These are phyloP conservation scores for Aporrectodea caliginosa DNA, from an alignment of 1,140 invertebrate species.

Conservation along the genomic window DNA sequence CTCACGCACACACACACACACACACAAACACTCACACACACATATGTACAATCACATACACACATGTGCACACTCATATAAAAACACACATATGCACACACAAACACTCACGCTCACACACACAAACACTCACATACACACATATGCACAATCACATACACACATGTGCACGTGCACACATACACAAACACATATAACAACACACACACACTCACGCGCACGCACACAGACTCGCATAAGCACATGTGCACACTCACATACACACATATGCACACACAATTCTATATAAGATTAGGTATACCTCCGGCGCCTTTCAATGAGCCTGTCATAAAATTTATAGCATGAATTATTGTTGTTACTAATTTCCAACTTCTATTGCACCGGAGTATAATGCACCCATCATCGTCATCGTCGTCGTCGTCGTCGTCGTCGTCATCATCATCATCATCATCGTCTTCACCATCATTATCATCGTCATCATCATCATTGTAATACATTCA, in stretches of 20 bases:
- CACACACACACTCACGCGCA: neutral
- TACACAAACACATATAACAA: neutral
- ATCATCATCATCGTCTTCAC: too few relatives aligned
- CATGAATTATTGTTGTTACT: too few relatives aligned
- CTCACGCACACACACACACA: neutral
- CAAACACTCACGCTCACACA: neutral
- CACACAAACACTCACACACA: neutral
- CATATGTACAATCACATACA: neutral
- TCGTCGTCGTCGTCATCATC: too few relatives aligned
- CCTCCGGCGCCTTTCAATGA: neutral
- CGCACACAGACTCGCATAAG: neutral
- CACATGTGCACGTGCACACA: neutral
- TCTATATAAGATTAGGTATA: neutral
- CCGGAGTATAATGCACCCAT: too few relatives aligned
- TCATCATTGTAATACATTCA: too few relatives aligned
- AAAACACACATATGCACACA: neutral
- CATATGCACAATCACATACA: neutral
- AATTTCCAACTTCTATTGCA: too few relatives aligned
- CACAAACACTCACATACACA: neutral
- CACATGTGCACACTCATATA: neutral
- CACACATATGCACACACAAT: neutral
- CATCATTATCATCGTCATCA: too few relatives aligned
- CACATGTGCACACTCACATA: neutral
- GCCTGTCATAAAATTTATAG: too few relatives aligned
- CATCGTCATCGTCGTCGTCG: too few relatives aligned